phyloP scores from a whole-genome alignment of 2,113 vertebrate species.

The Scalopus aquaticus region DNA sequence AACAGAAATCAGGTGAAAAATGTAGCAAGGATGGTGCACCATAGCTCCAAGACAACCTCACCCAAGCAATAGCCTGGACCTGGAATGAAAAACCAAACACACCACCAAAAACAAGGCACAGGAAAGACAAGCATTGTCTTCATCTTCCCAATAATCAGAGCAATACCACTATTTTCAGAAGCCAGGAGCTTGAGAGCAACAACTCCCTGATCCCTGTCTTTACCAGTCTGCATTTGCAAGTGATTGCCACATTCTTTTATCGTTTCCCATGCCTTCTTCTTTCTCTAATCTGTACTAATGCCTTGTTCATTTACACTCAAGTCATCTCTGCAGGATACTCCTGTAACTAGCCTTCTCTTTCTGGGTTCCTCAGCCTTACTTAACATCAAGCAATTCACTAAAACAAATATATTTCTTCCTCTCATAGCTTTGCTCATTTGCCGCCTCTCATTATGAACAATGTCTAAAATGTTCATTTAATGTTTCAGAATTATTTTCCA shows the following conservation, averaged over 20 bases:
- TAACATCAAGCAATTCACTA: background rate
- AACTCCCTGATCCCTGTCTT: background rate
- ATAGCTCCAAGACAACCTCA: background rate
- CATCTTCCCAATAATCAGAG: background rate
- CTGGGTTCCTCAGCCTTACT: background rate
- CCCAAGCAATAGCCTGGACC: background rate
- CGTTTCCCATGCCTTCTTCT: background rate
- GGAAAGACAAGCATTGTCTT: background rate
- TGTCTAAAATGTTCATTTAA: background rate
- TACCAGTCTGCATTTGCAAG: background rate
- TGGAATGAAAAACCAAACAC: background rate
- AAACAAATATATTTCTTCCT: background rate
- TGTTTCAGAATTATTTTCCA: conserved; percentile 40
- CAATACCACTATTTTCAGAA: background rate
- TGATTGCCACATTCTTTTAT: background rate
- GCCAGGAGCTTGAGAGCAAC: background rate
- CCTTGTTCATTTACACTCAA: background rate
- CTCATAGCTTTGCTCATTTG: background rate
- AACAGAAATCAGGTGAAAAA: background rate
- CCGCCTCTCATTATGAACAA: background rate
- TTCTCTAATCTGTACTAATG: background rate
- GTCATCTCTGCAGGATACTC: background rate
- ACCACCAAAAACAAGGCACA: background rate
- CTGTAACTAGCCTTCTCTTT: background rate
- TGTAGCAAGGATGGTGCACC: background rate